Evolutionary conservation across 2,888 invertebrate species (phyloP), one percentile per base, ranked within the genome.

Genomic region (Agrotis ipsilon): DNA sequence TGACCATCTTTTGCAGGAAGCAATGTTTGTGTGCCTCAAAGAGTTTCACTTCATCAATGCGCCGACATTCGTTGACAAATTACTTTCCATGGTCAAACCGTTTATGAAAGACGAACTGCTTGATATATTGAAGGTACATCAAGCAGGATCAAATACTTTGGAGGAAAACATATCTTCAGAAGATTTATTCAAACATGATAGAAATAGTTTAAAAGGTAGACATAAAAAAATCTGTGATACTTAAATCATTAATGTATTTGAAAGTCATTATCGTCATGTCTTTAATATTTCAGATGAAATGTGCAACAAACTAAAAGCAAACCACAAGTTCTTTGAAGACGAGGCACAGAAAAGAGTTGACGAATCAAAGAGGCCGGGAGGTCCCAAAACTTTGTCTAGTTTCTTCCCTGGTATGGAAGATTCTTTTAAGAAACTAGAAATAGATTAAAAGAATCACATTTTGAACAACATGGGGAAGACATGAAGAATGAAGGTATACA

Each of bases 41-140:
- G 97, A 97, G 6, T 95, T 98, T 52, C 98, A 98, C 86, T 97
- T 97, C 73, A 94, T 97, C 68, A 98, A 98, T 83, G 97, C 97
- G 14, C 97, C 97, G 4, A 96, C 96, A 2, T 97, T 97, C 74
- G 96, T 98, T 92, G 98, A 98, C 81, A 97, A 97, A 86, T 94
- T 98, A 61, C 84, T 98, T 85, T 96, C 96, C 1, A 92, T 98
- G 88, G 96, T 98, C 91, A 97, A 94, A 86, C 98, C 98, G 0
- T 97, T 98, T 82, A 97, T 98, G 97, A 98, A 97, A 85, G 97
- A 97, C 78, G 97, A 97, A 79, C 89, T 98, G 19, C 85, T 94
- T 4, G 92, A 92, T 66, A 91, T 96, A 70, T 86, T 97, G 54
- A 96, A 96, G 69, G 88, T 97, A 52, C 97, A 97, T 84, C 92